Evolutionary conservation across 2,113 vertebrate species (phyloP).

Genomic region (Heterocephalus glaber): DNA sequence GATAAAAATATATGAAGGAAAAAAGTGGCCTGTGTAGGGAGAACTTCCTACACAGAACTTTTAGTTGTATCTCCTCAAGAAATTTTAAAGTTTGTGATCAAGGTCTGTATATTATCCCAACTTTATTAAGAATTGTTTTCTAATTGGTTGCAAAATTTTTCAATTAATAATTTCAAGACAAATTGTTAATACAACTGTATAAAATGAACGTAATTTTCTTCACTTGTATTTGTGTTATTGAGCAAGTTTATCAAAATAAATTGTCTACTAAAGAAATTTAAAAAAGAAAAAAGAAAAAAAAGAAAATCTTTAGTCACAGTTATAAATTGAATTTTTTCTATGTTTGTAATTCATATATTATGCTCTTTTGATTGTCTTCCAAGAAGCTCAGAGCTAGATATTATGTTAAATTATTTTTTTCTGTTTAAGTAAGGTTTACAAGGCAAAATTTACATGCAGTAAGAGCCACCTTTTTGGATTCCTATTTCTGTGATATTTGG

Average conservation of each 20-base stretch:
- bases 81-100: conserved; percentile 75
- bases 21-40: conserved; percentile 69
- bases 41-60: conserved; percentile 61
- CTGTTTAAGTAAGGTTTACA: not conserved
- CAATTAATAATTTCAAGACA: conserved; percentile 86
- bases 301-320: too few relatives aligned
- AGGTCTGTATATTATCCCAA: conserved; percentile 80
- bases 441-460: not conserved
- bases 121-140: conserved; percentile 83
- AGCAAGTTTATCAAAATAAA: conserved; percentile 93
- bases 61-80: conserved; percentile 79
- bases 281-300: too few relatives aligned
- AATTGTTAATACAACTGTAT: conserved; percentile 90
- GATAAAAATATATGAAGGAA: conserved; percentile 83
- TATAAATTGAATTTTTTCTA: too few relatives aligned
- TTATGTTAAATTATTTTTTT: not conserved
- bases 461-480: not conserved
- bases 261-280: conserved; percentile 89
- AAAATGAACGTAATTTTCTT: conserved; percentile 91
- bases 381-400: not conserved
- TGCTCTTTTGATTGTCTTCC: not conserved
- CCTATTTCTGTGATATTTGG: not conserved
- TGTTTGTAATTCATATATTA: not conserved
- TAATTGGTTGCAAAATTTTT: conserved; percentile 87
- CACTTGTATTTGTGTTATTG: conserved; percentile 93